Conservation (phyloP, 1,140 invertebrate genomes). For the Polyergus mexicanus region DNA sequence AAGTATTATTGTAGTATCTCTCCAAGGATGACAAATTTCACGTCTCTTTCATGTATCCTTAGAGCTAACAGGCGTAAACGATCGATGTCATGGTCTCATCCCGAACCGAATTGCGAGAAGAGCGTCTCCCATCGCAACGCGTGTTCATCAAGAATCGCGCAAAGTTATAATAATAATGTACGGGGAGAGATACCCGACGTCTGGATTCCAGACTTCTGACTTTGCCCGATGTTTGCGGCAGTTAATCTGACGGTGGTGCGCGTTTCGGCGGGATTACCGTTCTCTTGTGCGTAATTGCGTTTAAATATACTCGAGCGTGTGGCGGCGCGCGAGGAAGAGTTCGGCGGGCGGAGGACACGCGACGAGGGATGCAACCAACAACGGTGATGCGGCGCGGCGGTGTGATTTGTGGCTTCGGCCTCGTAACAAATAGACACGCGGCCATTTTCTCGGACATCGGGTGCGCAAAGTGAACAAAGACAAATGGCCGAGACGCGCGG, state of each 20-base stretch:
- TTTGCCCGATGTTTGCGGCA: slow-evolving; percentile 44
- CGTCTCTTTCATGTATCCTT: background rate
- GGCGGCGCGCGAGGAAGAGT: slow-evolving; percentile 51
- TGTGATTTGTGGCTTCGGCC: slow-evolving; percentile 72
- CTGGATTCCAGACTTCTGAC: slow-evolving; percentile 38
- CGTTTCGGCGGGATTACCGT: slow-evolving; percentile 69
- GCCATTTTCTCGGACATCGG: slow-evolving; percentile 71
- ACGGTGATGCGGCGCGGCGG: background rate
- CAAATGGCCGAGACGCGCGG: slow-evolving; percentile 48
- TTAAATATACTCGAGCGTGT: slow-evolving; percentile 70
- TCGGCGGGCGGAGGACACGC: slow-evolving; percentile 59
- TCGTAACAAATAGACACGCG: slow-evolving; percentile 65
- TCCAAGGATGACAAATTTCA: background rate
- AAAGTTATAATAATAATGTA: slow-evolving; percentile 50
- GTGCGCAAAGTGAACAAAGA: slow-evolving; percentile 70
- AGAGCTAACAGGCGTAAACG: background rate
- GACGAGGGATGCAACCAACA: slow-evolving; percentile 58
- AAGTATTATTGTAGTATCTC: background rate
- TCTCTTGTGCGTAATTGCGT: slow-evolving; percentile 66
- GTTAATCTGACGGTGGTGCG: slow-evolving; percentile 66
- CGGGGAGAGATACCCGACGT: slow-evolving; percentile 11
- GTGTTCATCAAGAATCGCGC: slow-evolving; percentile 32
- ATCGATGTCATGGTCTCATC: slow-evolving; percentile 19
- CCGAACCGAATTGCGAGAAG: background rate
- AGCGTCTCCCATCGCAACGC: background rate